Evolutionary conservation across 2,888 invertebrate genomes (phyloP).

Genomic region (Anaspis maculata): DNA sequence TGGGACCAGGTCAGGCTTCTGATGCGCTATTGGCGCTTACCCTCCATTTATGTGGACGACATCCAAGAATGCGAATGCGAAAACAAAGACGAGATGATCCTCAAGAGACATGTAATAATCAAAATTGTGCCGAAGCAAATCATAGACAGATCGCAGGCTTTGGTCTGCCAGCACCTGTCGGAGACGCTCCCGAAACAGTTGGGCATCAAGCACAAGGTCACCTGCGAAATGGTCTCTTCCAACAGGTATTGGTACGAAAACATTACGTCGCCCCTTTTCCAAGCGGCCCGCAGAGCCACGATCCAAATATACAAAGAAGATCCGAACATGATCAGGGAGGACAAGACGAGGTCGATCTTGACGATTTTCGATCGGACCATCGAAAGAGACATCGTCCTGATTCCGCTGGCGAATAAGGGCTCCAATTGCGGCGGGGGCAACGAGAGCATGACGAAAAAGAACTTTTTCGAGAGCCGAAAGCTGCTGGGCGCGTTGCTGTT

Average conservation of each 20-base stretch:
- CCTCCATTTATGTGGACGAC: conserved; percentile 33
- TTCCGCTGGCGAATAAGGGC: conserved; percentile 37
- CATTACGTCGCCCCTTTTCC: conserved; percentile 34
- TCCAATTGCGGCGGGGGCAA: conserved; percentile 34
- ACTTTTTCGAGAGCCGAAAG: conserved; percentile 43
- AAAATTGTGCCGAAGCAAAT: conserved; percentile 40
- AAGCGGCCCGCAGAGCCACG: conserved; percentile 40
- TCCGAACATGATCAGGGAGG: conserved; percentile 42
- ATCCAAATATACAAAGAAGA: conserved; percentile 43
- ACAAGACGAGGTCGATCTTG: conserved; percentile 35
- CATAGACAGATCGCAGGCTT: conserved; percentile 23
- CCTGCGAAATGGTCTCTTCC: conserved; percentile 26
- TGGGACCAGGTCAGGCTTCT: conserved; percentile 39
- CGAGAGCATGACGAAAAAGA: conserved; percentile 39
- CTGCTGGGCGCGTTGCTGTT: conserved; percentile 41
- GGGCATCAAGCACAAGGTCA: conserved; percentile 33
- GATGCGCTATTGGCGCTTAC: conserved; percentile 44
- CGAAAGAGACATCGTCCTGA: conserved; percentile 37
- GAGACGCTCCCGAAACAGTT: conserved; percentile 25
- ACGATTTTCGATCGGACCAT: conserved; percentile 37
- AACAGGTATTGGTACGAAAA: conserved; percentile 42
- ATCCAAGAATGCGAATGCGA: conserved; percentile 35
- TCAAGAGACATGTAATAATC: conserved; percentile 34
- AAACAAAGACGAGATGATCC: conserved; percentile 29
- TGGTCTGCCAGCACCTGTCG: conserved; percentile 27